These are phyloP conservation scores for Holacanthus passer DNA, from an alignment of 2,113 vertebrate species.

Conservation along the genomic window DNA sequence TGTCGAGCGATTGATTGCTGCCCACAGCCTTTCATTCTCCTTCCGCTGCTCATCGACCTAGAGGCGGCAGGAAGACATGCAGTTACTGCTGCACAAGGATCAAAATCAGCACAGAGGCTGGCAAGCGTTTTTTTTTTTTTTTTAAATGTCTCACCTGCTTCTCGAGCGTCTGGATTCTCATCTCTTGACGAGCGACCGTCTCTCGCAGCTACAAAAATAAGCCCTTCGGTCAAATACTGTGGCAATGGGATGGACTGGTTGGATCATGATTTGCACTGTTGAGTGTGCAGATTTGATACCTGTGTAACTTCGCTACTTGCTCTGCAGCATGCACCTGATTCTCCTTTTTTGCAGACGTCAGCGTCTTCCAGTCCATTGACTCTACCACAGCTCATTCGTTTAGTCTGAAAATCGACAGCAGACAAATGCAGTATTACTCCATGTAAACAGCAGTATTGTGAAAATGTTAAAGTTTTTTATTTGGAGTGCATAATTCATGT, in stretches of 20 bases:
- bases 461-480: no score
- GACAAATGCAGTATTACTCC: neutral
- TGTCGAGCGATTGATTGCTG: slow-evolving; percentile 69
- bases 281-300: slow-evolving; percentile 63
- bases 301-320: slow-evolving; percentile 74
- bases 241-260: neutral
- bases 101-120: neutral
- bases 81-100: neutral
- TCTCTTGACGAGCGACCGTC: slow-evolving; percentile 76
- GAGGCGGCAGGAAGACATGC: neutral
- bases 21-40: slow-evolving; percentile 84
- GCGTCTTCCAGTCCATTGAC: slow-evolving; percentile 73
- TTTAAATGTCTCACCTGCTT: slow-evolving; percentile 83
- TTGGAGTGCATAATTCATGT: neutral
- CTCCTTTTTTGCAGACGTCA: slow-evolving; percentile 78
- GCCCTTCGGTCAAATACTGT: neutral
- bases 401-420: slow-evolving; percentile 72
- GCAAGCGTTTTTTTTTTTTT: no score
- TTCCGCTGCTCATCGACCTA: slow-evolving; percentile 81
- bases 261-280: neutral
- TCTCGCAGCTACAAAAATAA: slow-evolving; percentile 80
- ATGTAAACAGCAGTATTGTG: neutral
- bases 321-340: slow-evolving; percentile 81
- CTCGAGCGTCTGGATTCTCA: slow-evolving; percentile 82
- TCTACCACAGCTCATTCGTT: slow-evolving; percentile 78